Evolutionary conservation across 2,797 vertebrate genomes (phyloP).

Genomic region (Cirrhinus mrigala): DNA sequence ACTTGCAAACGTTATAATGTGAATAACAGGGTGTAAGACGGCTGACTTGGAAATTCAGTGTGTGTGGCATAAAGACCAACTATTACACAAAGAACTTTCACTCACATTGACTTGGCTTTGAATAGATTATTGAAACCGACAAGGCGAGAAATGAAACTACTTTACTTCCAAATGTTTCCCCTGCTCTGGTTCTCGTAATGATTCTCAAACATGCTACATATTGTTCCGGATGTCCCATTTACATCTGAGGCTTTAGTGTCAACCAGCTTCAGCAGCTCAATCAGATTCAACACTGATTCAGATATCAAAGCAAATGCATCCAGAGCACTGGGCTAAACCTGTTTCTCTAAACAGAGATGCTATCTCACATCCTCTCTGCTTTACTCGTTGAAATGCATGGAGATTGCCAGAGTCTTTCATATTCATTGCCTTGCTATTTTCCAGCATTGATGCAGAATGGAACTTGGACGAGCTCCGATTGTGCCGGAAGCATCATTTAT

Average conservation of each 20-base stretch:
- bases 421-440: constrained; percentile 14
- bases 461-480: constrained; percentile 46
- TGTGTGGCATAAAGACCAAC: background rate
- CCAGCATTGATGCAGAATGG: constrained; percentile 21
- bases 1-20: background rate
- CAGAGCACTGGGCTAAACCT: background rate
- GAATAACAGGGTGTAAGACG: background rate
- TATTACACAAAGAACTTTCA: constrained; percentile 30
- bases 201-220: constrained; percentile 34
- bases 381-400: constrained; percentile 27
- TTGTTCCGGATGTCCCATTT: constrained; percentile 6
- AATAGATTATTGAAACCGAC: constrained; percentile 44
- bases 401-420: constrained; percentile 36
- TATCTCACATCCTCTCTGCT: constrained; percentile 12
- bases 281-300: constrained; percentile 10
- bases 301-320: constrained; percentile 11
- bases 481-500: constrained; percentile 53
- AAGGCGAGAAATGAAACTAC: constrained; percentile 45
- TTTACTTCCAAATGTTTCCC: constrained; percentile 39
- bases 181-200: constrained; percentile 29
- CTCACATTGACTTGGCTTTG: constrained; percentile 39
- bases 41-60: background rate
- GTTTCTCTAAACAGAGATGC: constrained; percentile 36
- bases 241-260: background rate
- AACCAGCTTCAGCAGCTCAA: background rate